phyloP scores from a whole-genome alignment of 2,888 invertebrate species.

The Drosophila recens region DNA sequence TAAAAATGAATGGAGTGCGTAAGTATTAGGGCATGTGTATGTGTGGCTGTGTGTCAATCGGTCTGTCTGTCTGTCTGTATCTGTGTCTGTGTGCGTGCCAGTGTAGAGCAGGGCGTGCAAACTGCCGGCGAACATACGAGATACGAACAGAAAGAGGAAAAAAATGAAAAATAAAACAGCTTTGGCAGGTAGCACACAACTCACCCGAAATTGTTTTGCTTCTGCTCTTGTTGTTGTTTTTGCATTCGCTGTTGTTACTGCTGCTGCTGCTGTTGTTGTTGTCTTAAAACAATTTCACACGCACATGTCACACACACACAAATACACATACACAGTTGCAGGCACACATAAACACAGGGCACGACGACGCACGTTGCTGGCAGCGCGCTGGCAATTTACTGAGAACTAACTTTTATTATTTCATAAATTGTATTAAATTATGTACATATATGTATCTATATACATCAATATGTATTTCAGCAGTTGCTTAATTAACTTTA shows the following conservation, averaged over 20 bases:
- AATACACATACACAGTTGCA: constrained; percentile 27
- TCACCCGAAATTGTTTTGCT: constrained; percentile 69
- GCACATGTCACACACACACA: constrained; percentile 67
- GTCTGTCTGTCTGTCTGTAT: not conserved
- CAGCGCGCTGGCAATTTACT: constrained; percentile 34
- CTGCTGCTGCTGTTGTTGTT: constrained; percentile 44
- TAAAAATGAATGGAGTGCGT: constrained; percentile 53
- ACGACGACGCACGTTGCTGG: constrained; percentile 43
- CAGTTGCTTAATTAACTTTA: constrained; percentile 75
- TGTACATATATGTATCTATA: constrained; percentile 13
- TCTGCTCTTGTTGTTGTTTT: constrained; percentile 30
- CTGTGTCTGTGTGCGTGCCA: constrained; percentile 19
- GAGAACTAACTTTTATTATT: constrained; percentile 57
- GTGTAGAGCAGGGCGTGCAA: constrained; percentile 50
- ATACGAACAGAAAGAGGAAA: constrained; percentile 35
- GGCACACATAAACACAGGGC: constrained; percentile 20
- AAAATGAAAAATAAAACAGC: constrained; percentile 24
- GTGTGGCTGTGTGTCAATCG: constrained; percentile 9
- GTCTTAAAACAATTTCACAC: constrained; percentile 65
- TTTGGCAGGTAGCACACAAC: constrained; percentile 69
- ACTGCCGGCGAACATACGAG: constrained; percentile 50
- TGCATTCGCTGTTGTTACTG: constrained; percentile 33
- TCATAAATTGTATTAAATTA: constrained; percentile 71
- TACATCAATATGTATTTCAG: constrained; percentile 44
- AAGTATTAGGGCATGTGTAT: constrained; percentile 25